Base-by-base conservation (phyloP, 2,797 vertebrate genomes). In the Petrocephalus schoutedeni region DNA sequence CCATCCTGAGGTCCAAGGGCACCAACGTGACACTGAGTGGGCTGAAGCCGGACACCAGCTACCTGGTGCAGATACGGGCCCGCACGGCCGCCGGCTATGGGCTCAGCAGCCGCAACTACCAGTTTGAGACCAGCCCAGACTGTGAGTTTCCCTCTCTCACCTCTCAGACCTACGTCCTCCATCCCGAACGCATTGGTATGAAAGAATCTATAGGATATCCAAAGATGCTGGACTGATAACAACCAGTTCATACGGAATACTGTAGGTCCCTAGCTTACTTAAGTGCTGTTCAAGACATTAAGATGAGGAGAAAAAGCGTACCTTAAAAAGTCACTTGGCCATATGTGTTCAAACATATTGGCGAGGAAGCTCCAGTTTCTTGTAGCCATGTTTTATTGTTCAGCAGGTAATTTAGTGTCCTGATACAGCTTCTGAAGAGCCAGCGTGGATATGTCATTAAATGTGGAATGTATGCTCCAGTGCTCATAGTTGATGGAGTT, bases 121-220 rank as follows among this genome's bases (percentile, higher is more conserved):
- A 99, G 92, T 99, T 99, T 88, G 97, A 99, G 95, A 99, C 98
- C 64, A 99, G 98, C 88, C 98, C 98, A 3, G 97, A 99, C 90
- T 98, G 98, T 99, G 96, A 91, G 98, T 96, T 93, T 92, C 88
- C 5, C 56, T 89, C 45, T n/a, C 45, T 51, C 54, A 83, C 57
- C 77, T 12, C 49, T 3, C 41, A 45, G 41, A 45, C 41, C 10
- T 23, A 56, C 36, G 41, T 28, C 32, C 41, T 64, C 14, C 23
- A 10, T 45, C 41, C 4, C 10, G 51, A 45, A 51, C 51, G 21
- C 16, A 56, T 2, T 10, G 45, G 41, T 23, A 36, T 14, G 19
- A 10, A 58, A 10, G 57, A 19, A 58, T 86, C 32, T 32, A 58
- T 85, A 16, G 54, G 19, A 57, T 71, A 41, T 71, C 32, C 67